Base-by-base conservation (phyloP, 1,140 invertebrate species). In the Hylyphantes graminicola region DNA sequence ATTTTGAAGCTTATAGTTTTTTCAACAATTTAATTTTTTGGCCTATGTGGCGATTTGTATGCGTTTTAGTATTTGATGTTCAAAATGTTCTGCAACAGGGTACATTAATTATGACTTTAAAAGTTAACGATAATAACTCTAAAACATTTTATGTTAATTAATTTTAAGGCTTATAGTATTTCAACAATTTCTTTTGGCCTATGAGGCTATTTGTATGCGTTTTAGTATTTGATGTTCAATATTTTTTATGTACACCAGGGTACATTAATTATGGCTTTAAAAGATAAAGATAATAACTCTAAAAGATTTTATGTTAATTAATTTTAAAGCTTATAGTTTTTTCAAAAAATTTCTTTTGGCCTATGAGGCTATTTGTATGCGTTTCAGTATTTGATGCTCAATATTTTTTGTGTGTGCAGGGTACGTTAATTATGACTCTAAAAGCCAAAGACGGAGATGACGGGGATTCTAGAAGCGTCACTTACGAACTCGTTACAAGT, bases 401-500 rank as follows among this genome's bases (percentile, higher is more conserved):
- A 53, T 2, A 2, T 5, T 73, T 55, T 73, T 73, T 0, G 15
- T 48, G 15, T 7, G 0, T 59, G 19, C 12, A 86, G 86, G 95
- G 95, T n/a, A 94, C 94, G 4, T 89, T 94, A 12, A 94, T 95
- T 0, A 92, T 96, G 89, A 94, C 93, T 1, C 90, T 96, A 4
- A 93, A 94, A 87, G 96, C 96, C 0, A 91, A 93, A 64, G 96
- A 97, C 89, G 95, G 95, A 0, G 96, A 97, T 87, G 91, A 94
- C 88, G 95, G 95, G 1, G 93, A 93, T 59, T 94, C 95, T 1
- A 92, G 95, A 70, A 93, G 94, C 86, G 93, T 97, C 63, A 93
- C 94, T 88, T 97, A 96, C 87, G 94, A 94, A 10, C 90, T 97
- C 51, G 90, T 96, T 17, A 94, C 93, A 78, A 96, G 95, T 96